These are phyloP conservation scores for silkworm (Bombyx mori) DNA, from an alignment of 1,140 invertebrate species.

Conservation along the genomic window DNA sequence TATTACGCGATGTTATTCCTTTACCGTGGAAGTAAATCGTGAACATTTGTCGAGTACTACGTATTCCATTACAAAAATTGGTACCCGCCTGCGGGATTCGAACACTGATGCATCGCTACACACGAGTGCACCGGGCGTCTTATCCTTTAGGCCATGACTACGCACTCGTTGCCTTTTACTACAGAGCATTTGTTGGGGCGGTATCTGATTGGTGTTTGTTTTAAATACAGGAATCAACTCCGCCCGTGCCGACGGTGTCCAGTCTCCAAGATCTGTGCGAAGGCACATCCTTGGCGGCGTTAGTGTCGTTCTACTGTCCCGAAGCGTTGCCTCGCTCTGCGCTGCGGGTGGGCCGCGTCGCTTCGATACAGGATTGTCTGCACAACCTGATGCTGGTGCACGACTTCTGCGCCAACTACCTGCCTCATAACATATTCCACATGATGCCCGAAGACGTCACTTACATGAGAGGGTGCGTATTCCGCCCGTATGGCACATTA, in stretches of 20 bases:
- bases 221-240: conserved; percentile 25
- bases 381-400: conserved; percentile 94
- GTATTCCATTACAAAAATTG: no score
- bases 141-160: no score
- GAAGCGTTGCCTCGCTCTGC: conserved; percentile 84
- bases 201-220: no score
- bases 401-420: conserved; percentile 86
- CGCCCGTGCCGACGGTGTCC: conserved; percentile 43
- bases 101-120: no score
- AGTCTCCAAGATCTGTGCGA: conserved; percentile 85
- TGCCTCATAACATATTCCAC: conserved; percentile 94
- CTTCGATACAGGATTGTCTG: conserved; percentile 83
- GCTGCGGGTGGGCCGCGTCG: conserved; percentile 80
- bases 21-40: no score
- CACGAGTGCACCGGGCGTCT: no score
- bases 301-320: conserved; percentile 95
- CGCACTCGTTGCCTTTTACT: no score
- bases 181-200: no score
- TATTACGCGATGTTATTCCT: no score
- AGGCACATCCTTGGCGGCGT: conserved; percentile 89
- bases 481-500: neutral
- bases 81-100: no score
- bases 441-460: conserved; percentile 96
- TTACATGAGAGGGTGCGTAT: conserved; percentile 89
- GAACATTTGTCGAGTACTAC: no score